Evolutionary conservation across 2,888 invertebrate genomes (phyloP).

Genomic region (Gastracanthus pulcherrimus): DNA sequence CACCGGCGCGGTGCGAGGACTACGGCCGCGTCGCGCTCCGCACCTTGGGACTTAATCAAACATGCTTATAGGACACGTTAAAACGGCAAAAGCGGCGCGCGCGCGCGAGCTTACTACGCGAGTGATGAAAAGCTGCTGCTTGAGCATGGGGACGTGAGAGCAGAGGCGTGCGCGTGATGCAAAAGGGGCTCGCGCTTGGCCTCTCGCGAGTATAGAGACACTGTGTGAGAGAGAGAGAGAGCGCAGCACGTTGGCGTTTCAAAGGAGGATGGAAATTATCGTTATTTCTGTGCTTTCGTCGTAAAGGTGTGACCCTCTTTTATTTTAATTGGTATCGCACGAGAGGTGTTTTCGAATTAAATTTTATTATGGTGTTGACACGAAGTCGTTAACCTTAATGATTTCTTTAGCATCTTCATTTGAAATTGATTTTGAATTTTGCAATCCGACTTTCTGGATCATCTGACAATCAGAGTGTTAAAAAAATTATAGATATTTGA

Average conservation of each 20-base stretch:
- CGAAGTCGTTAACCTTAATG: constrained; percentile 35
- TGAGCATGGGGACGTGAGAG: not conserved
- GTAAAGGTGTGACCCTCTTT: constrained; percentile 12
- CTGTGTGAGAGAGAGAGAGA: not conserved
- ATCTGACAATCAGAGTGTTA: not conserved
- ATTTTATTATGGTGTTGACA: not conserved
- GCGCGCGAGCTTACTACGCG: too few species aligned
- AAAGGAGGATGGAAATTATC: not conserved
- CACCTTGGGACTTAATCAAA: constrained; percentile 42
- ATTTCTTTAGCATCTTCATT: not conserved
- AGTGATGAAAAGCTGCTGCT: constrained; percentile 37
- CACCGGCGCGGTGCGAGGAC: too few species aligned
- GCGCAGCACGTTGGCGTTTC: not conserved
- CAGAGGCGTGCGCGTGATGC: not conserved
- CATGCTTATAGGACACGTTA: constrained; percentile 35
- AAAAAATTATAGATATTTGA: not conserved
- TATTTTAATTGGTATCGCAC: constrained; percentile 1
- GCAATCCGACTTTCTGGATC: not conserved
- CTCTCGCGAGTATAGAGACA: not conserved
- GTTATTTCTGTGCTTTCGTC: not conserved
- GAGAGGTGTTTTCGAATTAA: not conserved
- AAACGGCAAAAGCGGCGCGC: constrained; percentile 26
- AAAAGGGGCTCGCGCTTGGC: not conserved
- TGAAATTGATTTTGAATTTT: not conserved
- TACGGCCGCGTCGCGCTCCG: not conserved